Evolutionary conservation across 2,888 invertebrate genomes (phyloP), one percentile per base, ranked within the genome.

Genomic region (Gryllus longicercus): DNA sequence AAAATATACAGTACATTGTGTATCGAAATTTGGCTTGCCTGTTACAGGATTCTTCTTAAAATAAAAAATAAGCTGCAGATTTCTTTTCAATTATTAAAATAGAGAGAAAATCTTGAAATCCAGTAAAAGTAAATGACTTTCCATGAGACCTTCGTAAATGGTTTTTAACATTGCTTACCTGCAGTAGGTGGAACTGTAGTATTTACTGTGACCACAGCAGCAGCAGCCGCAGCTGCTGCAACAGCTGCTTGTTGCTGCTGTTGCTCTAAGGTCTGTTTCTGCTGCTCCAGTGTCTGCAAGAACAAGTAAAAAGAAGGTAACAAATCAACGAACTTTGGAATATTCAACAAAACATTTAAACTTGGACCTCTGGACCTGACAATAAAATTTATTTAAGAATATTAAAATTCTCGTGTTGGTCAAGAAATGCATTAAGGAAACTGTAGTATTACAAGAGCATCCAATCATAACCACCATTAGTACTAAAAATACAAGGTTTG

Each of bases 231-330:
- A 23, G 21, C 50, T 10, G 50, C 51, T 23, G 49, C 76, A 81
- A 78, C 81, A 80, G 77, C 79, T 21, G 87, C 87, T 79, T 86
- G 85, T 84, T 87, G 87, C 78, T 86, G 89, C 85, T 89, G 90
- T 82, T 88, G 88, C 83, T 93, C 92, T 63, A 93, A 86, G 0
- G 90, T 90, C 83, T 92, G 91, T 85, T 93, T 94, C 86, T 95
- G 95, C 86, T 94, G 92, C 86, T 96, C 95, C 79, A 86, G 81
- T 50, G 84, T 84, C 84, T 86, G 82, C 11, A 74, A 38, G 63
- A 74, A 50, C 77, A 75, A 50, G 16, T 16, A 63, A 16, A 2
- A 78, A 63, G 1, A 74, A 50, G 14, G 5, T 18, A 11, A 76
- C 23, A 75, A 79, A 79, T 50, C 14, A 10, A 74, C 10, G 1